Conservation (phyloP, 2,888 invertebrate genomes). For the Mythimna vitellina region DNA sequence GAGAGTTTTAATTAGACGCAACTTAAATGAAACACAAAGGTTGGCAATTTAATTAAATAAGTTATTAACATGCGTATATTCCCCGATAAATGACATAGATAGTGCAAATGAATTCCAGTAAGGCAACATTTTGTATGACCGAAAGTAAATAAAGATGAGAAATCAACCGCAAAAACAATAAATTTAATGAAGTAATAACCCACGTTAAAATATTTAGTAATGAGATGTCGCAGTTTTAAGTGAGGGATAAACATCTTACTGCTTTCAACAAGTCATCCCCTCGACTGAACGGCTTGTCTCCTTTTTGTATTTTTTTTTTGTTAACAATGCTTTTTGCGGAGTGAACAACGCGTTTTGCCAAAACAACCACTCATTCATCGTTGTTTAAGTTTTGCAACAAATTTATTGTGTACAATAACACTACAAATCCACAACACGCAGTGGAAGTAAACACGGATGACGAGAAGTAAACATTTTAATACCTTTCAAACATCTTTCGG, state of each 20-base stretch:
- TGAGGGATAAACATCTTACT: slow-evolving; percentile 41
- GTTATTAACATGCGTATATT: slow-evolving; percentile 18
- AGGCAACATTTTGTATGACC: slow-evolving; percentile 20
- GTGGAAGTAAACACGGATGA: slow-evolving; percentile 52
- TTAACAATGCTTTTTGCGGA: slow-evolving; percentile 42
- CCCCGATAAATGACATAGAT: slow-evolving; percentile 45
- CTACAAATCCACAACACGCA: slow-evolving; percentile 39
- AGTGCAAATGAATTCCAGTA: slow-evolving; percentile 27
- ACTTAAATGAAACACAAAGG: slow-evolving; percentile 29
- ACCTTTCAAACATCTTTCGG: slow-evolving; percentile 40
- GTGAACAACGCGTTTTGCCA: slow-evolving; percentile 47
- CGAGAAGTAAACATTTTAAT: slow-evolving; percentile 56
- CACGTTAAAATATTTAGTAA: slow-evolving; percentile 48
- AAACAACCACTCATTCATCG: slow-evolving; percentile 53
- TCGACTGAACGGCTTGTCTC: slow-evolving; percentile 25
- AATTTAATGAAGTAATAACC: slow-evolving; percentile 45
- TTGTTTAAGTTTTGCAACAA: slow-evolving; percentile 60
- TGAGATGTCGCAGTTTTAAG: slow-evolving; percentile 38
- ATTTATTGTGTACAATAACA: slow-evolving; percentile 52
- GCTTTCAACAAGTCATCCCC: slow-evolving; percentile 50
- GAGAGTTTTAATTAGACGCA: slow-evolving; percentile 47
- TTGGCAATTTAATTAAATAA: slow-evolving; percentile 36
- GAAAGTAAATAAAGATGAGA: slow-evolving; percentile 27
- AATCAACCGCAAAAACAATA: slow-evolving; percentile 14
- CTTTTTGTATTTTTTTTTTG: slow-evolving; percentile 34